phyloP scores from a whole-genome alignment of 2,113 vertebrate genomes.

The Calonectris borealis region DNA sequence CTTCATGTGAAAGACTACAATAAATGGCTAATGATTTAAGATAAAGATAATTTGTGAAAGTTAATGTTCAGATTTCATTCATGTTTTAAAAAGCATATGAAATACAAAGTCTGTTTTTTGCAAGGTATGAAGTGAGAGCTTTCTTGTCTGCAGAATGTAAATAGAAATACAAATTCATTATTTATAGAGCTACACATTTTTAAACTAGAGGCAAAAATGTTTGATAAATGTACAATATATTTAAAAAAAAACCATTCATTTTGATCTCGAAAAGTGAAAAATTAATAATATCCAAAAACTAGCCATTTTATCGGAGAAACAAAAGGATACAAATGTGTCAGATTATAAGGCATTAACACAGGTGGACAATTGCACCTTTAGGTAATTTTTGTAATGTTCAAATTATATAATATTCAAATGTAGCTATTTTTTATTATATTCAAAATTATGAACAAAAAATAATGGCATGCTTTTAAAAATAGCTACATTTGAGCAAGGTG shows the following conservation, averaged over 20 bases:
- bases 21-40: constrained; percentile 46
- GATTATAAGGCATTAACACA: not conserved
- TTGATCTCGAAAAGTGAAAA: not conserved
- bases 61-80: constrained; percentile 9
- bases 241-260: not conserved
- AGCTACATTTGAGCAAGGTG: not conserved
- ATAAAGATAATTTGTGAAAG: constrained; percentile 9
- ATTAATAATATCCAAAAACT: not conserved
- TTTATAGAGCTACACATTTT: not conserved
- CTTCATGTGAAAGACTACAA: constrained; percentile 54
- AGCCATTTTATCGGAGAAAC: not conserved
- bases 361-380: not conserved
- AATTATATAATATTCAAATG: not conserved
- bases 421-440: not conserved
- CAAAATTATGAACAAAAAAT: not conserved
- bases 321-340: not conserved
- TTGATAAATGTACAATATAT: not conserved
- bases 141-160: not conserved
- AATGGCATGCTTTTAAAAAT: not conserved
- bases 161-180: not conserved
- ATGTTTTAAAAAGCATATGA: not conserved
- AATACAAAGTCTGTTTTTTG: not conserved
- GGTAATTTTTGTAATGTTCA: not conserved
- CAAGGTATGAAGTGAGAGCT: not conserved
- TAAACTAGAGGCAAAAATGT: not conserved